A percentile compares a stretch with the other conserved stretches of the same genome.
phyloP scores from a whole-genome alignment of 2,113 vertebrate genomes.

The Petaurus breviceps region DNA sequence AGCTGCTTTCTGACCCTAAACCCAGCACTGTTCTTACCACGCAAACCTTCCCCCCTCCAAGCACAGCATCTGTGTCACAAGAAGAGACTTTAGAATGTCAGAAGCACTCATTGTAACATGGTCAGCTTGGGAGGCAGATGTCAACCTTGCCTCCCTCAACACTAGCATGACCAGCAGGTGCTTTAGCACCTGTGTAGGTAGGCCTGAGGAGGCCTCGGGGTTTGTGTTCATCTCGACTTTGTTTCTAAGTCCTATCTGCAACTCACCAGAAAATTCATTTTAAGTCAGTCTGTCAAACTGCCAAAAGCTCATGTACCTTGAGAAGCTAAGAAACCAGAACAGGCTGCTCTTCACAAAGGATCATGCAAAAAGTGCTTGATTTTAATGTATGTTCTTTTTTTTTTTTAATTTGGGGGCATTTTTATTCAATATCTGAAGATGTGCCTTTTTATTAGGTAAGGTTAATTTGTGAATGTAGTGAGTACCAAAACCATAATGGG shows the following conservation, averaged over 20 bases:
- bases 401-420: constrained; percentile 77
- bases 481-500: constrained; percentile 73
- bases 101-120: not conserved
- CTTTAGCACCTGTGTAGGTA: constrained; percentile 1
- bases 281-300: constrained; percentile 60
- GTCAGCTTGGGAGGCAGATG: constrained; percentile 2
- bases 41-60: not conserved
- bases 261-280: constrained; percentile 55
- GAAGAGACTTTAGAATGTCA: not conserved
- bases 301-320: constrained; percentile 65
- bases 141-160: not conserved
- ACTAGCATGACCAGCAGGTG: constrained; percentile 36
- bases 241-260: constrained; percentile 73
- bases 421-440: constrained; percentile 81
- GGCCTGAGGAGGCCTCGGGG: constrained; percentile 37
- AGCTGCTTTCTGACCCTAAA: not conserved
- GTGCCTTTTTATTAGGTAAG: constrained; percentile 86
- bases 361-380: constrained; percentile 73
- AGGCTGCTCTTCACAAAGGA: constrained; percentile 69
- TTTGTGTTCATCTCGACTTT: constrained; percentile 58
- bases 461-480: constrained; percentile 82
- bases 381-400: constrained; percentile 70
- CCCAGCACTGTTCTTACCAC: not conserved
- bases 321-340: constrained; percentile 66
- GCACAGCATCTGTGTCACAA: not conserved